Evolutionary conservation across 2,888 invertebrate genomes (phyloP).

Genomic region (Orchesellides sinensis): DNA sequence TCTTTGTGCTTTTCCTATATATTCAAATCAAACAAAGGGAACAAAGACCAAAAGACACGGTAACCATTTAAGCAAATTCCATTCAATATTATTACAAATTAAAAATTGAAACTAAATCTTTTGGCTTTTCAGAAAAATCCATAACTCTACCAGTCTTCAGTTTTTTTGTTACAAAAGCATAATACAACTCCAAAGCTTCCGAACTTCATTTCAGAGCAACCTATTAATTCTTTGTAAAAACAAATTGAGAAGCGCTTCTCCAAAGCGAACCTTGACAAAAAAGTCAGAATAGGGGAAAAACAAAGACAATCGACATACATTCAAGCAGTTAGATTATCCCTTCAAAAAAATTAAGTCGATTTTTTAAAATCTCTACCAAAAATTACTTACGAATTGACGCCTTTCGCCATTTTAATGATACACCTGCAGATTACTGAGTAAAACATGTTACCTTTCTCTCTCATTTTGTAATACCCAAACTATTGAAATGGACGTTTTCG

Average conservation of each 20-base stretch:
- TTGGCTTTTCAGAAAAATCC: background rate
- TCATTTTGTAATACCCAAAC: background rate
- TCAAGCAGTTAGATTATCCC: background rate
- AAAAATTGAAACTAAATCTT: background rate
- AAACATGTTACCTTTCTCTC: background rate
- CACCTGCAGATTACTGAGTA: background rate
- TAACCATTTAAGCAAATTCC: background rate
- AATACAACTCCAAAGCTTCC: background rate
- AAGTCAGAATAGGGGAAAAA: background rate
- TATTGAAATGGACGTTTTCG: background rate
- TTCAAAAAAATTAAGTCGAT: background rate
- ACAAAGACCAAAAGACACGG: too few relatives aligned
- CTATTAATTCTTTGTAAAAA: too few relatives aligned
- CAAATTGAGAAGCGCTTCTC: constrained; percentile 18
- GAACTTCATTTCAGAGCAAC: background rate
- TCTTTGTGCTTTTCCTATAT: too few relatives aligned
- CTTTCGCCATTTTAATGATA: background rate
- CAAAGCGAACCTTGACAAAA: constrained; percentile 16
- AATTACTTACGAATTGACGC: too few relatives aligned
- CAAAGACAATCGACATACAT: background rate
- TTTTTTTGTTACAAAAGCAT: background rate
- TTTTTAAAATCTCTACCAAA: background rate
- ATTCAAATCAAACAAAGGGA: too few relatives aligned
- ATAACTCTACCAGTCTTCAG: background rate
- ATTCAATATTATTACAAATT: background rate